Conservation (phyloP, 2,888 invertebrate species). For the Octodonta nipae region DNA sequence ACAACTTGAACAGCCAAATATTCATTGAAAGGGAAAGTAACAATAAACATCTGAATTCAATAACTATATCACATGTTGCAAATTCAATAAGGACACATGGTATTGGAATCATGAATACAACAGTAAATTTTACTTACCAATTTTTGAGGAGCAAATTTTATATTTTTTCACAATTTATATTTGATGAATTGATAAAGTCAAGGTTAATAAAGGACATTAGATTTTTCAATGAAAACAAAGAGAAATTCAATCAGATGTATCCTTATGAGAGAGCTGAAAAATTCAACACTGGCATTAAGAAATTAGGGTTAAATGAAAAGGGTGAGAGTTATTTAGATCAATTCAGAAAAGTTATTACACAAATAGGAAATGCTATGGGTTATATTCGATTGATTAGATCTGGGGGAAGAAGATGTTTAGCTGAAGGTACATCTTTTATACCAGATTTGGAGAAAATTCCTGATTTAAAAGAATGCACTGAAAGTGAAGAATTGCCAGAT, state of each 20-base stretch:
- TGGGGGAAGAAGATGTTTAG: constrained; percentile 83
- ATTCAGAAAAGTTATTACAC: constrained; percentile 80
- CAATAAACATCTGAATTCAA: constrained; percentile 88
- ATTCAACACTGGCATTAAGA: constrained; percentile 81
- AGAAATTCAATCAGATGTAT: constrained; percentile 53
- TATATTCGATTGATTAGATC: constrained; percentile 88
- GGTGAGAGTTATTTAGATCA: constrained; percentile 84
- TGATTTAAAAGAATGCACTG: constrained; percentile 46
- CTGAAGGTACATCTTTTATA: constrained; percentile 80
- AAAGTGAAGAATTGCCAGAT: constrained; percentile 44
- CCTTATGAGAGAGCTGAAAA: constrained; percentile 85
- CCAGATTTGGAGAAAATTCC: constrained; percentile 57
- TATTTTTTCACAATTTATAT: constrained; percentile 91
- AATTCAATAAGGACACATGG: constrained; percentile 96
- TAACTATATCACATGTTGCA: constrained; percentile 87
- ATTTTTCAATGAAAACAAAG: constrained; percentile 63
- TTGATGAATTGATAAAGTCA: constrained; percentile 94
- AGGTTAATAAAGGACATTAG: constrained; percentile 78
- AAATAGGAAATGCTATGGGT: constrained; percentile 91
- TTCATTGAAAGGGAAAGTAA: constrained; percentile 85
- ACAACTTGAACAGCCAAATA: constrained; percentile 91
- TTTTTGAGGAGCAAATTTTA: constrained; percentile 86
- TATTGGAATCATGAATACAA: constrained; percentile 61
- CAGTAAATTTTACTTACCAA: constrained; percentile 79
- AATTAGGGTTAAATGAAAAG: constrained; percentile 68